These are phyloP conservation scores for Tethya wilhelma DNA, from an alignment of 37 sponge, comb jelly and placozoan species.

Conservation along the genomic window DNA sequence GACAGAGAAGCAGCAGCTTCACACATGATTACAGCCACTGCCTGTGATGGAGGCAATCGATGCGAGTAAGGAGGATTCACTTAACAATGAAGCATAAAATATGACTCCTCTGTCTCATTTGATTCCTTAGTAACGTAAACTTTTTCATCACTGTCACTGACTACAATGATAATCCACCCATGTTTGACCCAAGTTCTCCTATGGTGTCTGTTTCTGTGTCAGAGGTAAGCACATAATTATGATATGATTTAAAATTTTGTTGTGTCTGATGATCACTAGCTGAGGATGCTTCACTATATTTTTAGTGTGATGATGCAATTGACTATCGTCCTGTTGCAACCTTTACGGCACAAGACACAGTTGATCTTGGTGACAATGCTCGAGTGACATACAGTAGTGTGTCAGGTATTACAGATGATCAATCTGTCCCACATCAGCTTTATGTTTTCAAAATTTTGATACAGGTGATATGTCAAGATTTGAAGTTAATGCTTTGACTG, in stretches of 20 bases:
- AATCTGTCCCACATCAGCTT: background rate
- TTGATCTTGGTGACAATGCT: conserved; percentile 25
- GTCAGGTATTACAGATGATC: conserved; percentile 9
- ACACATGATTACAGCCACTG: background rate
- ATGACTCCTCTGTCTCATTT: background rate
- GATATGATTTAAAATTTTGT: background rate
- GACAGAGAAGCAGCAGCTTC: conserved; percentile 11
- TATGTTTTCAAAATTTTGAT: background rate
- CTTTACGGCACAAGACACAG: conserved; percentile 19
- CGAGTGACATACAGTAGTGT: conserved; percentile 24
- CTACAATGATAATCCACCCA: conserved; percentile 49
- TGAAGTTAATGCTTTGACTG: background rate
- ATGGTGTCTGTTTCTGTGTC: conserved; percentile 4
- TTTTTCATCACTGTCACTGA: conserved; percentile 42
- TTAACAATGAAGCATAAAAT: background rate
- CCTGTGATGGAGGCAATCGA: conserved; percentile 1
- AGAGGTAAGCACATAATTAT: conserved; percentile 25
- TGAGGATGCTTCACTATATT: background rate
- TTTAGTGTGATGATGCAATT: background rate
- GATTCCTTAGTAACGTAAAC: conserved; percentile 3
- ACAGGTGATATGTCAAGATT: conserved; percentile 5
- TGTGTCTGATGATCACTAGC: background rate
- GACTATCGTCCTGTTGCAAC: conserved; percentile 12
- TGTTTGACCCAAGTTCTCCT: background rate
- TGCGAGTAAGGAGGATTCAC: conserved; percentile 14